Percentiles rank a stretch among this genome's conserved stretches.
phyloP scores from a whole-genome alignment of 2,113 vertebrate genomes.

The Oreochromis tanganicae region DNA sequence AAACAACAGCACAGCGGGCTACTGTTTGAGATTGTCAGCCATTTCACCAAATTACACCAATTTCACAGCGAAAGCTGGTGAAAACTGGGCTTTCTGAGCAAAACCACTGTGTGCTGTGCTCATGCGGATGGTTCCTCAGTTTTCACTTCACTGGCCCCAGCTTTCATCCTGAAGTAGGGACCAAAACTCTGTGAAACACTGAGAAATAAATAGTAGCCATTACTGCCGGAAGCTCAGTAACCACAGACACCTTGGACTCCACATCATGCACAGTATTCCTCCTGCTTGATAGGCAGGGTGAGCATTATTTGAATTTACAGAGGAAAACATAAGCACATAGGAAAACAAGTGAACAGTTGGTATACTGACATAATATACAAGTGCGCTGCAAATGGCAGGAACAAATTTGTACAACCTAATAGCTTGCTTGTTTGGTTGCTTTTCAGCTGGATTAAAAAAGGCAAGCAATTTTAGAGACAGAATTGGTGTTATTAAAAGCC shows the following conservation, averaged over 20 bases:
- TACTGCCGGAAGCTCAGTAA: neutral
- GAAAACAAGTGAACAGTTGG: neutral
- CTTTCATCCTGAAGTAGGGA: neutral
- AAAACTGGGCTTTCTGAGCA: neutral
- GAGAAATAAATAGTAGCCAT: neutral
- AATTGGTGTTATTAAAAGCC: neutral
- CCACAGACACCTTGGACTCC: neutral
- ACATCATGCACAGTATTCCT: neutral
- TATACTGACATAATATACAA: constrained; percentile 30
- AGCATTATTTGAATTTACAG: constrained; percentile 6
- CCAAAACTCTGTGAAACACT: neutral
- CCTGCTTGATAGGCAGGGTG: neutral
- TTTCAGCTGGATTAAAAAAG: constrained; percentile 28
- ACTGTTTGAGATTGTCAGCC: constrained; percentile 2
- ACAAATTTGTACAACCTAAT: constrained; percentile 53
- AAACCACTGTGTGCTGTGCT: neutral
- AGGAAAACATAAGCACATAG: neutral
- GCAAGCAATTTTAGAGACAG: constrained; percentile 4
- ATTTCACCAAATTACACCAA: neutral
- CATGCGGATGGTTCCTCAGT: neutral
- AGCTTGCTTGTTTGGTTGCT: neutral
- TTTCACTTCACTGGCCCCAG: neutral
- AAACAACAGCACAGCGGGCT: neutral
- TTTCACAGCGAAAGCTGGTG: constrained; percentile 2
- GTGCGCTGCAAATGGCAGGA: constrained; percentile 2